Conservation (phyloP, 2,797 vertebrate genomes). For the Triplophysa bombifrons region DNA sequence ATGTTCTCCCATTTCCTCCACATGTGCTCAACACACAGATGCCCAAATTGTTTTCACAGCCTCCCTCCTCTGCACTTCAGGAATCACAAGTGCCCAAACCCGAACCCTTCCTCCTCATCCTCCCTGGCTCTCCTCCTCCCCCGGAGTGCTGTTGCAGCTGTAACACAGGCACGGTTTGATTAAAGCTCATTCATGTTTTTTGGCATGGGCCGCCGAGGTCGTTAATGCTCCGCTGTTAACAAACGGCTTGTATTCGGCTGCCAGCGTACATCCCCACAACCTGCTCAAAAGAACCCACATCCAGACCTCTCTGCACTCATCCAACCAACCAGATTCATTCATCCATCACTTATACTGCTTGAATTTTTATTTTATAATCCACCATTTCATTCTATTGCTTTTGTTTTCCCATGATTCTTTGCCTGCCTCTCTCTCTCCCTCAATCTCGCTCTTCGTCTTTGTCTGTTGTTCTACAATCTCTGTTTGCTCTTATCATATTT, state of each 20-base stretch:
- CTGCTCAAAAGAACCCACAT: slow-evolving; percentile 46
- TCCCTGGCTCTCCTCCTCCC: neutral
- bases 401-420: slow-evolving; percentile 54
- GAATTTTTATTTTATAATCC: slow-evolving; percentile 51
- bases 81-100: slow-evolving; percentile 23
- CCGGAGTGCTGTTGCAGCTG: slow-evolving; percentile 24
- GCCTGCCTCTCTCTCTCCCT: neutral
- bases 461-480: slow-evolving; percentile 56
- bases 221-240: slow-evolving; percentile 68
- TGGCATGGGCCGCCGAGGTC: slow-evolving; percentile 63
- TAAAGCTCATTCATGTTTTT: slow-evolving; percentile 72
- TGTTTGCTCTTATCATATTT: slow-evolving; percentile 68
- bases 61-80: slow-evolving; percentile 32
- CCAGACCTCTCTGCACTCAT: slow-evolving; percentile 49
- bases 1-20: slow-evolving; percentile 47
- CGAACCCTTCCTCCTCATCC: slow-evolving; percentile 1
- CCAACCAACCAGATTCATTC: slow-evolving; percentile 31
- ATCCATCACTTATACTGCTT: slow-evolving; percentile 46
- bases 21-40: slow-evolving; percentile 50
- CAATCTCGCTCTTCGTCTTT: slow-evolving; percentile 21
- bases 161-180: slow-evolving; percentile 68
- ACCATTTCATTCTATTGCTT: slow-evolving; percentile 23
- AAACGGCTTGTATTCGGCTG: slow-evolving; percentile 65
- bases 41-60: slow-evolving; percentile 47
- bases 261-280: slow-evolving; percentile 62